Evolutionary conservation across 2,888 invertebrate species (phyloP).

Genomic region (Rhagonycha fulva): DNA sequence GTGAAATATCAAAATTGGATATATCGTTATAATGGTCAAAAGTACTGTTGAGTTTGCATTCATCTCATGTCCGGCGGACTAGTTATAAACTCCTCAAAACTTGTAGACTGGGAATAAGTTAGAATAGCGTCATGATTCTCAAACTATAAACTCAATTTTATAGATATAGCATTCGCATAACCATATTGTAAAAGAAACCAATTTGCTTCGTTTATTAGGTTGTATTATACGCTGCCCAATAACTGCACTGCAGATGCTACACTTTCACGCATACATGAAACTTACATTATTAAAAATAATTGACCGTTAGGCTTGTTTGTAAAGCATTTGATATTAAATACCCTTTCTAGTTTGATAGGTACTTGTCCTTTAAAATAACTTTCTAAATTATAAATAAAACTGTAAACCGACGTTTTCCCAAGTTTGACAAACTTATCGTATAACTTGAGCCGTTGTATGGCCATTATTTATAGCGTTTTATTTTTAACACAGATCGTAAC

Average conservation of each 20-base stretch:
- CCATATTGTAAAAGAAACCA: constrained; percentile 20
- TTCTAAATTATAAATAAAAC: neutral
- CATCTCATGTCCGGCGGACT: constrained; percentile 25
- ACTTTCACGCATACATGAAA: neutral
- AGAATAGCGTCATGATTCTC: constrained; percentile 28
- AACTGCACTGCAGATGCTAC: neutral
- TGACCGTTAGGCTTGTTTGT: neutral
- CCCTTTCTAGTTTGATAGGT: neutral
- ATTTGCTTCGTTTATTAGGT: constrained; percentile 20
- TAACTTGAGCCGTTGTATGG: neutral
- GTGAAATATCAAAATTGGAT: constrained; percentile 23
- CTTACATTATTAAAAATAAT: neutral
- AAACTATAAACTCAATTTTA: constrained; percentile 30
- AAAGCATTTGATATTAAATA: neutral
- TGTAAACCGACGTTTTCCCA: neutral
- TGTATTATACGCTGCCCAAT: neutral
- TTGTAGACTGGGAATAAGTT: constrained; percentile 25
- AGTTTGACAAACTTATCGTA: neutral
- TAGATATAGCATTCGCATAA: constrained; percentile 27
- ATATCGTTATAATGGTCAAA: constrained; percentile 30
- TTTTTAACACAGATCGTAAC: neutral
- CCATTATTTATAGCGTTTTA: too few species aligned
- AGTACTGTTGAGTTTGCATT: constrained; percentile 24
- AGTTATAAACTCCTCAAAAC: constrained; percentile 30
- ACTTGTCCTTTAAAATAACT: neutral